Evolutionary conservation across 1,140 invertebrate genomes (phyloP), one percentile per base, ranked within the genome.

Genomic region (Drosophila quadrilineata): DNA sequence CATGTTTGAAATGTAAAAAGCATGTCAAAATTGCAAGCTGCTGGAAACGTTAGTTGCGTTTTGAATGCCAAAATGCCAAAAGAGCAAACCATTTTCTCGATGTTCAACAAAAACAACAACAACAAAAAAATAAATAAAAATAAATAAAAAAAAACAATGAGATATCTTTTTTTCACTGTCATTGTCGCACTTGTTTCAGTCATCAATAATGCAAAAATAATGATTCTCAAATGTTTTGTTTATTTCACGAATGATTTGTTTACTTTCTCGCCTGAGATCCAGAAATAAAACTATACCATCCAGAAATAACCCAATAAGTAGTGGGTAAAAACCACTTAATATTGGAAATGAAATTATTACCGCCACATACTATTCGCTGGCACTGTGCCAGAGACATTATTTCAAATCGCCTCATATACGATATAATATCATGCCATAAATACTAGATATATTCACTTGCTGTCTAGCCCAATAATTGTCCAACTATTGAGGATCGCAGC

Each of bases 11-110:
- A 85, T 85, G 79, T 79, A 74, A 85, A 85, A 75, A 72, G 79
- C 79, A 79, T 85, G 79, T 85, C 79, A 85, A 46, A 79, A 85
- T 65, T 71, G 28, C 60, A 70, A 80, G 52, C 69, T 77, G 53
- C 59, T 52, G 45, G 60, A 31, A 48, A 38, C 60, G 64, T 76
- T 84, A 70, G 77, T 63, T 73, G 63, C 69, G 52, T 58, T 69
- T 70, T 84, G 73, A 82, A 70, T 84, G 73, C 53, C 68, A 76
- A 41, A 49, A 58, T 41, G 49, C 56, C 67, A 53, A 35, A 14
- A 52, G 6, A 40, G 16, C 19, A 28, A 16, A 45, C 3, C 21
- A 45, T 28, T 28, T 45, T 28, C n/a, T 8, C 19, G 28, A 19
- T 21, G 9, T 48, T 29, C 21, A 9, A 12, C 10, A 2, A 16